Percentiles rank a stretch among this genome's conserved stretches.
Evolutionary conservation across 2,797 vertebrate genomes (phyloP).

Genomic region (Chiroxiphia lanceolata): DNA sequence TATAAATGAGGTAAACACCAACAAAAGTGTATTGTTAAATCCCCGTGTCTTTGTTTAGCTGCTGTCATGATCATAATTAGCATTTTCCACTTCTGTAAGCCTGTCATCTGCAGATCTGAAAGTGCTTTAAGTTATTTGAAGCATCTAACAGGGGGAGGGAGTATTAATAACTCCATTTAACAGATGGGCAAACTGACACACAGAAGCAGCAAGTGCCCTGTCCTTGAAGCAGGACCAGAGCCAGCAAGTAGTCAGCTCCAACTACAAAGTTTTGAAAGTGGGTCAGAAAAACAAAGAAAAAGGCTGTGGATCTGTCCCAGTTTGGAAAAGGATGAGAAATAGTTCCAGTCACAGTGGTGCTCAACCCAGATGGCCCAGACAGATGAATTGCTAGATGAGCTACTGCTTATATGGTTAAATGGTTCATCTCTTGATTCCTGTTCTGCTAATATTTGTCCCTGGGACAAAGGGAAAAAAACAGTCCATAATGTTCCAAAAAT

Average conservation of each 20-base stretch:
- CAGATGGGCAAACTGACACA: conserved; percentile 53
- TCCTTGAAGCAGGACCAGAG: conserved; percentile 51
- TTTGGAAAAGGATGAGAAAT: background rate
- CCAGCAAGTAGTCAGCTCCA: background rate
- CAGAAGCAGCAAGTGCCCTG: conserved; percentile 35
- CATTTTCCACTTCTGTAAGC: conserved; percentile 46
- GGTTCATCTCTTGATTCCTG: background rate
- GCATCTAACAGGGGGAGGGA: background rate
- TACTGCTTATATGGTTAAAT: background rate
- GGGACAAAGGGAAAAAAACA: conserved; percentile 28
- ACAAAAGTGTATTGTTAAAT: conserved; percentile 22
- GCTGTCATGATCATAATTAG: conserved; percentile 42
- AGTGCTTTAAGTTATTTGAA: conserved; percentile 46
- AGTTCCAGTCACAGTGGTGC: background rate
- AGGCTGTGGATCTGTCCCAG: background rate
- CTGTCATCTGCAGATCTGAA: conserved; percentile 53
- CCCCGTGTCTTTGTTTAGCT: background rate
- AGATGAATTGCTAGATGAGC: background rate
- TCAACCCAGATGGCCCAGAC: background rate
- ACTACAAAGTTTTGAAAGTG: background rate
- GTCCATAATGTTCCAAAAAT: conserved; percentile 34
- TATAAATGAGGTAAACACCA: conserved; percentile 3
- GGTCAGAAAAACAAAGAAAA: conserved; percentile 22
- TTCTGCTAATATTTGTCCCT: conserved; percentile 20
- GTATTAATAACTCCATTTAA: conserved; percentile 59